Base-by-base conservation (phyloP, 1,140 invertebrate genomes). In the Procambarus clarkii region DNA sequence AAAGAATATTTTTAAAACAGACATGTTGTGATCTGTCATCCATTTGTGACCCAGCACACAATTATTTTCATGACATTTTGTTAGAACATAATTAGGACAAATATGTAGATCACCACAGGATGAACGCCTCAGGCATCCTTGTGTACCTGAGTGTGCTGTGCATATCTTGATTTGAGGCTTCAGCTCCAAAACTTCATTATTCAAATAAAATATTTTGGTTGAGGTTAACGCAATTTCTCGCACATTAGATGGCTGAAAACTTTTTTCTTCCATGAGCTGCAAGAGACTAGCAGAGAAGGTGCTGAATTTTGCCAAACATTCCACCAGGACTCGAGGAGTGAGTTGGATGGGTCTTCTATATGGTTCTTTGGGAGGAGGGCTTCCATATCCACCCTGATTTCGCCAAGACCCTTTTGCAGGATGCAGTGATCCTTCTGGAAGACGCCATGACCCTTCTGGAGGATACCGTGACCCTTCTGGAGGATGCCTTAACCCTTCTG, bases 11-110 rank as follows among this genome's bases (percentile, higher is more conserved):
- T 50, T 50, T 2, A 89, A 60, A 54, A 83, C n/a, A 58, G 34
- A 24, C 8, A 81, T 89, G 48, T 89, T 89, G 69, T 89, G 87
- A 8, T 89, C 46, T 58, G 87, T 89, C 24, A 24, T 74, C 79
- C 79, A 76, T 21, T 45, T 64, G 50, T 89, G 87, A 24, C 87
- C 87, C 11, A 74, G 45, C 34, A 54, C 45, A 76, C 87, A 89
- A 15, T 71, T n/a, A 3, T 18, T 69, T 5, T 89, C 87, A 4
- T 18, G 46, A 18, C 87, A 89, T 7, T 46, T 74, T 54, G 48
- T 76, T 15, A 54, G 44, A 13, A 89, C 44, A 76, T 83, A 89
- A 18, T n/a, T 34, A 5, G 9, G 21, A 71, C 87, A 89, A 15
- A 89, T 5, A 21, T 89, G 87, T 0, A 89, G 79, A 24, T 81